phyloP scores from a whole-genome alignment of 64 coral and sea anemone species.

The Montipora cactus region DNA sequence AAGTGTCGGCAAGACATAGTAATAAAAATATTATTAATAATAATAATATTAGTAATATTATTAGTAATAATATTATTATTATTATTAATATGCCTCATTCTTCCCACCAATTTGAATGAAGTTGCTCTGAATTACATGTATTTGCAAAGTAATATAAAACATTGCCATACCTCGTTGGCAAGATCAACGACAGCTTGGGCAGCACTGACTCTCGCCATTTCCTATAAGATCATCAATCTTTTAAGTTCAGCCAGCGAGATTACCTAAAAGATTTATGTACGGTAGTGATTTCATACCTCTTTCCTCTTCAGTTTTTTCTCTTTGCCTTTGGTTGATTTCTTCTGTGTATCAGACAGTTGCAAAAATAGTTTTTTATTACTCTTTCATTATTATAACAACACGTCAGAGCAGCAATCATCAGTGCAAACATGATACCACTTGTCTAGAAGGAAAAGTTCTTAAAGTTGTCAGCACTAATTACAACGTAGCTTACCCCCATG shows the following conservation, averaged over 20 bases:
- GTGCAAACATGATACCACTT: background rate
- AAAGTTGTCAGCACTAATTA: background rate
- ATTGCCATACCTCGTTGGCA: conserved; percentile 50
- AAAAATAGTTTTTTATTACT: background rate
- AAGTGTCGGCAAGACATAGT: no score
- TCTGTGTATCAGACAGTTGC: conserved; percentile 37
- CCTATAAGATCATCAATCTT: background rate
- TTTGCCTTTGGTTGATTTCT: conserved; percentile 95
- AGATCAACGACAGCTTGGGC: conserved; percentile 66
- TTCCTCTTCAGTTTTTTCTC: conserved; percentile 96
- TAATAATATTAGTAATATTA: no score
- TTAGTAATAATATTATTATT: no score
- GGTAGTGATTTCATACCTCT: conserved; percentile 58
- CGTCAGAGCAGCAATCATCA: no score
- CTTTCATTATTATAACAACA: no score
- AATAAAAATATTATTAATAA: no score
- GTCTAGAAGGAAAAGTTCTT: background rate
- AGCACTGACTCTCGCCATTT: conserved; percentile 61
- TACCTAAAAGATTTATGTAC: no score
- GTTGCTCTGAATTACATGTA: no score
- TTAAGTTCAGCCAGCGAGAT: background rate
- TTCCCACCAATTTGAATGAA: no score
- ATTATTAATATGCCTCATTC: no score
- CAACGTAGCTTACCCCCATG: conserved; percentile 80
- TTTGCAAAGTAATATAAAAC: background rate